Base-by-base conservation (phyloP, 2,797 vertebrate genomes). In the Psittacula echo region DNA sequence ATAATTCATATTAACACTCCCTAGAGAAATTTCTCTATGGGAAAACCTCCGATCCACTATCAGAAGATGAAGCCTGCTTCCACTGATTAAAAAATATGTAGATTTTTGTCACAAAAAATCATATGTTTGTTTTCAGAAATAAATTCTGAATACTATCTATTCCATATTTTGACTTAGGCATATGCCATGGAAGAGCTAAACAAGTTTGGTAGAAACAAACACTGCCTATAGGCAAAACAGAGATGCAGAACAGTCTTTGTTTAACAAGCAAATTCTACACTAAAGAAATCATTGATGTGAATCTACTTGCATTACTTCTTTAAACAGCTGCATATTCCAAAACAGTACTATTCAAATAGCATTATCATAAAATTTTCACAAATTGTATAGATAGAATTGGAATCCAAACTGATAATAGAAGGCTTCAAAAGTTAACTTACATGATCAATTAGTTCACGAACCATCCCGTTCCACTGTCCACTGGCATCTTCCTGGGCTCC, bases 391-490 rank as follows among this genome's bases (percentile, higher is more conserved):
- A 58, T 4, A 51, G 9, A 30, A 45, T 7, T 77, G 32, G 79
- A 60, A 56, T 14, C 8, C 64, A 76, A 64, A 80, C 3, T 6
- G 24, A 24, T 15, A 66, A 22, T 27, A 41, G 44, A n/a, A 76
- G 88, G 5, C 6, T 62, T 87, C 24, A 42, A 73, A 89, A 92
- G 50, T 22, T 34, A 66, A 98, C 99, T 99, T 97, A 99, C 99
- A 20, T 99, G 99, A 98, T 99, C 99, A 90, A 99, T 99, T 76
- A 99, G 97, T 94, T 99, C 99, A 95, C 99, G 99, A 90, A 99
- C 98, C 98, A 99, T 99, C 93, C 99, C 99, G 81, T 99, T 99
- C 99, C 99, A 99, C 85, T 99, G 99, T 97, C 99, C 99, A 0
- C 98, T 98, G 96, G 98, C 98, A 95, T 99, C 99, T 95, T 99